Base-by-base conservation (phyloP, 1,140 invertebrate species). In the Dendrolimus punctatus region DNA sequence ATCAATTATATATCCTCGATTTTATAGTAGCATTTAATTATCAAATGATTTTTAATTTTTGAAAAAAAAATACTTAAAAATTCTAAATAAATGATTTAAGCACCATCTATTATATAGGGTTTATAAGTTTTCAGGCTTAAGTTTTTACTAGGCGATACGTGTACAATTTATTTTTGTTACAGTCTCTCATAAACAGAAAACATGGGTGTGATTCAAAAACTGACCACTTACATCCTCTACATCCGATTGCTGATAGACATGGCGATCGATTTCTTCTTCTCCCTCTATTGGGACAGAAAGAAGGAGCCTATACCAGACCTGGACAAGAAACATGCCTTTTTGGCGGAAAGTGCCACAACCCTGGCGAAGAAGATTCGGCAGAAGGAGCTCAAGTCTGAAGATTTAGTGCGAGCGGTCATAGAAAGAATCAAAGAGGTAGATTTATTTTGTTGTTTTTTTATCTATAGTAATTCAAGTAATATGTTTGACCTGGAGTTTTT, bases 341-440 rank as follows among this genome's bases (percentile, higher is more conserved):
- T 94, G 8, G 62, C 91, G 3, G 88, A 93, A 61, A 94, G 93
- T 71, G 92, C 92, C 6, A 74, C 87, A 2, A 73, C 88, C 39
- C 67, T 95, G 53, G 92, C 93, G 6, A 75, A 83, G 58, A 90
- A 90, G 81, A 94, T 95, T 43, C 90, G 89, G 64, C 82, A 89
- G 23, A 88, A 88, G 52, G 76, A 92, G 68, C 48, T 94, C 9
- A 91, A 89, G 44, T 90, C 90, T 8, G 93, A 92, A 75, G 89
- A 92, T 62, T 90, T 97, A 8, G 93, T 97, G 0, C 88, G 85
- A 62, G 88, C 91, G 5, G 94, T 92, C 66, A 94, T 96, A 53
- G 90, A 93, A 39, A 88, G 96, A 64, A 96, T 96, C 46, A 91
- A 93, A 69, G 89, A 92, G 81, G 92, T 96, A 61, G 62, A 66